Base-by-base conservation (phyloP, 2,888 invertebrate species). In the Xanthia icteritia region DNA sequence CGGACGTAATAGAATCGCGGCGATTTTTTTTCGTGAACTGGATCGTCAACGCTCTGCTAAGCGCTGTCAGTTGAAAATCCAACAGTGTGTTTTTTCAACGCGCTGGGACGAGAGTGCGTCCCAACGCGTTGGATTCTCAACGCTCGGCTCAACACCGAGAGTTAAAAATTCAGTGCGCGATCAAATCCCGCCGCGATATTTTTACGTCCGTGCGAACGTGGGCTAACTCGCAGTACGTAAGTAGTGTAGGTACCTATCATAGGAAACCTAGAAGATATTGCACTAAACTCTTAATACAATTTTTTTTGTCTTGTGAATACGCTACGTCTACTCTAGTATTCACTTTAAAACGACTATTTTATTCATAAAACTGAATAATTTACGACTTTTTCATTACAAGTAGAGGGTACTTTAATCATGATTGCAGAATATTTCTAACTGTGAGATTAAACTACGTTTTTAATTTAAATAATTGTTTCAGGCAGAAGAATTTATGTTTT, bases 361-460 rank as follows among this genome's bases (percentile, higher is more conserved):
- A 86, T 84, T 79, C 82, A 86, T 73, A 84, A 84, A 84, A 79
- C 73, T 74, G 79, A 69, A 84, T 82, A 79, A 84, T 79, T 86
- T 84, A 86, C 82, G 75, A 74, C 45, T 79, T 64, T 77, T 84
- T 73, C 85, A 71, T 82, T 73, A 72, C 63, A 76, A 73, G 60
- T 85, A 73, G 85, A 75, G 69, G 65, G 78, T 67, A 75, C 76
- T 76, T 77, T 82, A 86, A 84, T 86, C 73, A 74, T 63, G 72
- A 78, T 77, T 71, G 51, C 71, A 73, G 77, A 86, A 73, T 77
- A 79, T 79, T 84, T 85, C 82, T 76, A 68, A 77, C 72, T 61
- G 72, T n/a, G 61, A 81, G 86, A 81, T 83, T 81, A 86, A 84
- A 78, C 72, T 86, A 58, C 48, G 74, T 77, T 79, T 45, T 75